Percentiles rank a stretch among this genome's conserved stretches.
phyloP scores from a whole-genome alignment of 2,113 vertebrate genomes.

The Ahaetulla prasina region DNA sequence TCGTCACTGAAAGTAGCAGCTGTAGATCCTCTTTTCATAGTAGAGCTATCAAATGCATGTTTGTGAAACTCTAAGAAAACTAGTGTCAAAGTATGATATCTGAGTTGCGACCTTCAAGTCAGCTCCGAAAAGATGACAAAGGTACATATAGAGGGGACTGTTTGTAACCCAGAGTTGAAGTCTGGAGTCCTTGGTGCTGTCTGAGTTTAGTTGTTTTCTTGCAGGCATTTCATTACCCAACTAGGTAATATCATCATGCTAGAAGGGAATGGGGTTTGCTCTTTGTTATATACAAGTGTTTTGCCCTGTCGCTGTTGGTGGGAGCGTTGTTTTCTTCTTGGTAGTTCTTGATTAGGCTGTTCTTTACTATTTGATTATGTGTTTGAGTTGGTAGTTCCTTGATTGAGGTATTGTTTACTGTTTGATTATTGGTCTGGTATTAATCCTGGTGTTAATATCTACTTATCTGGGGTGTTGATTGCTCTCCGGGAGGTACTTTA shows the following conservation, averaged over 20 bases:
- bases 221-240: background rate
- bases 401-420: background rate
- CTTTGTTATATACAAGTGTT: background rate
- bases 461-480: background rate
- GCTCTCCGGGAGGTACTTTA: background rate
- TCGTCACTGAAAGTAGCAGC: constrained; percentile 13
- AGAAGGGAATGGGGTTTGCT: background rate
- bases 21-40: background rate
- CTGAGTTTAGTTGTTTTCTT: background rate
- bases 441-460: background rate
- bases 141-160: background rate
- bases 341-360: background rate
- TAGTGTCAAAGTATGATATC: background rate
- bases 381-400: background rate
- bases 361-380: background rate
- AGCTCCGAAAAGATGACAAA: background rate
- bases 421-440: background rate
- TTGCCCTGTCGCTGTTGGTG: background rate
- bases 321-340: background rate
- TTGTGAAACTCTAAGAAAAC: background rate
- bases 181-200: background rate
- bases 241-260: background rate
- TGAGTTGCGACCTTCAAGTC: background rate
- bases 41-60: constrained; percentile 2
- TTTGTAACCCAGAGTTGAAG: background rate